phyloP scores from a whole-genome alignment of 1,140 invertebrate genomes.

The Drosophila erecta region DNA sequence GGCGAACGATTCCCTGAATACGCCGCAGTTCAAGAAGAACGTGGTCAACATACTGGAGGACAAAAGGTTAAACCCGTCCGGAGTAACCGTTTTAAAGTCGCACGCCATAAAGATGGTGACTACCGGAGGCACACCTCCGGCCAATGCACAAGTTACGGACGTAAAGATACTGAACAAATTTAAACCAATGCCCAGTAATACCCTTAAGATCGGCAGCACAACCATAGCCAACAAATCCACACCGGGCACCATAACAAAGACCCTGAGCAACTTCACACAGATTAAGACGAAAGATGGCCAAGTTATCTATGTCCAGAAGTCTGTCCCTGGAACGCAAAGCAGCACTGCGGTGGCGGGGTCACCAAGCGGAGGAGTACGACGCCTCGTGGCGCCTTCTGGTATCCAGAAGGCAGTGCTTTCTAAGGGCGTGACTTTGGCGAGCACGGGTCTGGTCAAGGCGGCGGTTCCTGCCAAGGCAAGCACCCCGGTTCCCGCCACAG shows the following conservation, averaged over 20 bases:
- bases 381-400: conserved; percentile 23
- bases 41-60: conserved; percentile 57
- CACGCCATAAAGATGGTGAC: conserved; percentile 52
- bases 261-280: conserved; percentile 52
- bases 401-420: conserved; percentile 56
- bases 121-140: conserved; percentile 12
- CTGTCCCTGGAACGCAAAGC: conserved; percentile 1
- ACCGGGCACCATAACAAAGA: conserved; percentile 8
- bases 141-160: conserved; percentile 38
- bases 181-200: conserved; percentile 28
- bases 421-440: conserved; percentile 45
- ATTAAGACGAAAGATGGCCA: conserved; percentile 64
- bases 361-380: conserved; percentile 15
- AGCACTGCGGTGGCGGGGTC: conserved; percentile 21
- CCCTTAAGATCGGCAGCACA: conserved; percentile 54
- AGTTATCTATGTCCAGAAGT: conserved; percentile 60
- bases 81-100: conserved; percentile 42
- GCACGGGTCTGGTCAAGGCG: conserved; percentile 55
- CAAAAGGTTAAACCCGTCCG: conserved; percentile 30
- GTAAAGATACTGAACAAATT: conserved; percentile 66
- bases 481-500: background rate
- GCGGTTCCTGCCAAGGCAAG: conserved; percentile 9
- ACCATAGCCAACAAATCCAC: conserved; percentile 17
- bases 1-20: conserved; percentile 66
- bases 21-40: conserved; percentile 67